Evolutionary conservation across 1,140 invertebrate species (phyloP), one percentile per base, ranked within the genome.

Genomic region (Prorops nasuta): DNA sequence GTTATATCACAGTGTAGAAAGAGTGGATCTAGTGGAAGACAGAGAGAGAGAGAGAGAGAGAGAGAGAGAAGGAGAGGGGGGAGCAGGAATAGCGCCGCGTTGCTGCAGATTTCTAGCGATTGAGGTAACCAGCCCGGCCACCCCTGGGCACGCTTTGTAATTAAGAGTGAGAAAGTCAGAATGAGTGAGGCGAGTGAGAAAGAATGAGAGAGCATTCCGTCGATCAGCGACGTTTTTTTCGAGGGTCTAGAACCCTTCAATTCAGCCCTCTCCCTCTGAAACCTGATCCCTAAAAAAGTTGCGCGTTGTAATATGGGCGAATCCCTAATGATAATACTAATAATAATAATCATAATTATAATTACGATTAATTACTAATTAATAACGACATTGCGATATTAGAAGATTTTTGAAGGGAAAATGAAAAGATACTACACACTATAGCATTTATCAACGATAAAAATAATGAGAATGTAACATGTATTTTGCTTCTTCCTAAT

Each of bases 401-500:
- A 59, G 45, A 60, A 17, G 48, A 65, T 58, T 63, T 66, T 61
- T 65, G 54, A 60, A 36, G 46, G 24, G 10, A 28, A 14, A 6
- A 36, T 36, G 12, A 36, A 14, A 36, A 6, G 4, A 28, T 10
- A 28, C 24, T 39, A 39, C 24, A 36, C 63, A 70, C 64, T 71
- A 67, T 72, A 75, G 61, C 68, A 75, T 73, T 76, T 74, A 75
- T 74, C 72, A 76, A 74, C 64, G 68, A 76, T 74, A 71, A 66
- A 60, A 69, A 61, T 74, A 72, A 69, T 67, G 69, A 76, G 63
- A 75, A 72, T 70, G 69, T 74, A 74, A 74, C 62, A 59, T 73
- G 72, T 77, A 77, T 76, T 78, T 78, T 77, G 76, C 76, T 77
- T 78, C 74, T 76, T 78, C 74, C 73, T 78, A 77, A 76, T 76